Conservation (phyloP, 2,888 invertebrate species). For the Dolichopus griseipennis region DNA sequence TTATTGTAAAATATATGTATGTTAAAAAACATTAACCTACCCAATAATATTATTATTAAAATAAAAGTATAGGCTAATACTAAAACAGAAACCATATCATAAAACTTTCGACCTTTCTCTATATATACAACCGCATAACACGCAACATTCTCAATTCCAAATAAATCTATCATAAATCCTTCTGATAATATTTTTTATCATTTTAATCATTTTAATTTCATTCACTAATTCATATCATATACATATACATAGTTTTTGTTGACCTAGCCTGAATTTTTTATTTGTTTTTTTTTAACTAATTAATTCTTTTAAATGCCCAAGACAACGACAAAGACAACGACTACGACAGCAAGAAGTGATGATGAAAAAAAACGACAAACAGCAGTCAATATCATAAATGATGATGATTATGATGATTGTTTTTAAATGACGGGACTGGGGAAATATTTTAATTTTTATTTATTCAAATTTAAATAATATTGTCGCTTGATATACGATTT, state of each 20-base stretch:
- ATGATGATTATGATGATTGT: no score
- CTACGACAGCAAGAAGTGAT: neutral
- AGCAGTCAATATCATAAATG: neutral
- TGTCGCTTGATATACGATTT: neutral
- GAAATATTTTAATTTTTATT: neutral
- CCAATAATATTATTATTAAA: no score
- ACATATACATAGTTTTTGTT: neutral
- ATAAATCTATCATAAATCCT: no score
- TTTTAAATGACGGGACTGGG: neutral
- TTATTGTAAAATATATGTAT: no score
- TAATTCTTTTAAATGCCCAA: neutral
- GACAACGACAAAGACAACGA: neutral
- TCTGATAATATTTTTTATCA: no score
- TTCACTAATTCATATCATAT: neutral
- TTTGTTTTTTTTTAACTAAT: neutral
- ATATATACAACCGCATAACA: no score
- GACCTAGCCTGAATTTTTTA: neutral
- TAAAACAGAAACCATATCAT: no score
- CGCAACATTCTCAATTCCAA: no score
- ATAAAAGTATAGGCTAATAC: no score
- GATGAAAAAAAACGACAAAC: neutral
- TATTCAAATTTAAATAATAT: neutral
- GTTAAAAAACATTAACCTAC: no score
- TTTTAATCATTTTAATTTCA: neutral
- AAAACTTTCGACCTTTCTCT: no score